These are phyloP conservation scores for Apis dorsata DNA, from an alignment of 1,140 invertebrate species.

Conservation along the genomic window DNA sequence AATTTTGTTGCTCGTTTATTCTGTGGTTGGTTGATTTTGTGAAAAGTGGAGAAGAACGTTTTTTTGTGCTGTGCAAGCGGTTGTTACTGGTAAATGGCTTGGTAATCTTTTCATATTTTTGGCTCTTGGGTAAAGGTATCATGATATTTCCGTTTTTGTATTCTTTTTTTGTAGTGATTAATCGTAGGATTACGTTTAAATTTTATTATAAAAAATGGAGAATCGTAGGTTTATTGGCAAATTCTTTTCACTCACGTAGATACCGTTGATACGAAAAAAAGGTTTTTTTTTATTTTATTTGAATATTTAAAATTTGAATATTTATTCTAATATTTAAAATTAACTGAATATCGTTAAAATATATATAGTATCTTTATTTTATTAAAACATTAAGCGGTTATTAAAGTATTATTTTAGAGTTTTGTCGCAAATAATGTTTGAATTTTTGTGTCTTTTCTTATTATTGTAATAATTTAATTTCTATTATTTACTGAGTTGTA, in stretches of 20 bases:
- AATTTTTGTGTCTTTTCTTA: rapidly evolving
- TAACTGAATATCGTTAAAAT: no score
- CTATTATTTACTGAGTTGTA: rapidly evolving
- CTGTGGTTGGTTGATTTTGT: neutral
- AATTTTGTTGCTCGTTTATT: neutral
- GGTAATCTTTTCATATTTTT: neutral
- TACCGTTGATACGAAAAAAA: no score
- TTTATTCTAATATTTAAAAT: no score
- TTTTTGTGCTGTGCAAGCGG: neutral
- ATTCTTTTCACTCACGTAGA: no score
- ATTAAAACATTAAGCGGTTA: neutral
- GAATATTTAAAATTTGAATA: no score
- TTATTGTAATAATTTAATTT: no score
- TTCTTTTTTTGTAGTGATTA: no score
- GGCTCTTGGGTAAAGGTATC: neutral
- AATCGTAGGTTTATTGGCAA: neutral
- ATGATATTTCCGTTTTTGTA: no score
- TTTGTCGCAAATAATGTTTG: neutral
- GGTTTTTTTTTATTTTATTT: no score
- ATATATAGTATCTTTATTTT: neutral
- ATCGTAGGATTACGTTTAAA: neutral
- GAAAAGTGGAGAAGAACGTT: neutral
- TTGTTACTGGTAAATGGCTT: neutral
- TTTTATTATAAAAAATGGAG: no score
- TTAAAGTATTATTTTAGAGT: neutral